These are phyloP conservation scores for Tryphoninae sp. DNA, from an alignment of 2,888 invertebrate genomes.

Conservation along the genomic window DNA sequence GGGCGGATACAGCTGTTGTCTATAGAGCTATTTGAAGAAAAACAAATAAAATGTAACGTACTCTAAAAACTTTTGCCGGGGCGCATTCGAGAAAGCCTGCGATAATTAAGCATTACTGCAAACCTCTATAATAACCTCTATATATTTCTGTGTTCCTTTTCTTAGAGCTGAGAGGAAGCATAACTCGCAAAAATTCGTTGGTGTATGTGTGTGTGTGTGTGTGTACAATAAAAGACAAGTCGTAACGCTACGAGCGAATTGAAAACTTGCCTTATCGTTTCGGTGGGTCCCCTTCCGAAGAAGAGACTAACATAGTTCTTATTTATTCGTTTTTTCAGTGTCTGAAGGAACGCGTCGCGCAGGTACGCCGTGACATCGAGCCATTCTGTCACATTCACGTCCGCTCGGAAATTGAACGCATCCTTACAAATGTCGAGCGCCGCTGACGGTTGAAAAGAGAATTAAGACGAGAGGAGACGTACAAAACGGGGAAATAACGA, in stretches of 20 bases:
- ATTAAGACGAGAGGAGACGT: background rate
- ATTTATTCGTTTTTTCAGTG: slow-evolving; percentile 7
- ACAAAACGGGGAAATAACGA: slow-evolving; percentile 15
- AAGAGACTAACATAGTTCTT: slow-evolving; percentile 9
- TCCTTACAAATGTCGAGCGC: background rate
- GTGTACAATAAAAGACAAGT: slow-evolving; percentile 33
- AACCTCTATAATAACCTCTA: slow-evolving; percentile 45
- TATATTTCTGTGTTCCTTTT: slow-evolving; percentile 40
- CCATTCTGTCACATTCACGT: no score
- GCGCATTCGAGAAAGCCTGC: slow-evolving; percentile 45
- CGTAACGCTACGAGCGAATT: slow-evolving; percentile 47
- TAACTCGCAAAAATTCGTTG: slow-evolving; percentile 6
- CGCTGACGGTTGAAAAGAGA: background rate
- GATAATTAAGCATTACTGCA: slow-evolving; percentile 38
- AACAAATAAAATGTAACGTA: slow-evolving; percentile 45
- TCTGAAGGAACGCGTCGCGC: background rate
- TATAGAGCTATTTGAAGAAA: slow-evolving; percentile 29
- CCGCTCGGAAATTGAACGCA: no score
- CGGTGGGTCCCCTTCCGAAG: slow-evolving; percentile 39
- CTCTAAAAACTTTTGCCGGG: slow-evolving; percentile 18
- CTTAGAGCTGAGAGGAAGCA: slow-evolving; percentile 37
- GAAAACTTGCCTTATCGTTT: slow-evolving; percentile 34
- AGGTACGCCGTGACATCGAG: background rate
- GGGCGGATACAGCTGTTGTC: slow-evolving; percentile 35
- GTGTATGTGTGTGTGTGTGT: background rate